Evolutionary conservation across 1,140 invertebrate genomes (phyloP).

Genomic region (roundworm (Caenorhabditis elegans)): WBcel235 BX284605.5:3620001-3620500

Average conservation of each 20-base stretch:
- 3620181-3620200: not conserved
- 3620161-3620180: not conserved
- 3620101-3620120: not conserved
- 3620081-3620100: not conserved
- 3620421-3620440: not conserved
- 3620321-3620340: not conserved
- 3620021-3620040: too few species aligned
- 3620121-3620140: not conserved
- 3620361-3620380: not conserved
- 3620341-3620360: not conserved
- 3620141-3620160: too few species aligned
- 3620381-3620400: not conserved
- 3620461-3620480: not conserved
- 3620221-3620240: not conserved
- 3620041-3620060: too few species aligned
- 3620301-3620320: slow-evolving; percentile 14
- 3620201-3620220: not conserved
- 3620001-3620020: too few species aligned
- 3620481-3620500: not conserved
- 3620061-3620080: not conserved
- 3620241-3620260: not conserved
- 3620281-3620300: not conserved
- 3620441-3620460: not conserved
- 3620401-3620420: not conserved
- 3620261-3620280: not conserved